phyloP scores from a whole-genome alignment of 2,888 invertebrate species.

The Julus scandinavius region DNA sequence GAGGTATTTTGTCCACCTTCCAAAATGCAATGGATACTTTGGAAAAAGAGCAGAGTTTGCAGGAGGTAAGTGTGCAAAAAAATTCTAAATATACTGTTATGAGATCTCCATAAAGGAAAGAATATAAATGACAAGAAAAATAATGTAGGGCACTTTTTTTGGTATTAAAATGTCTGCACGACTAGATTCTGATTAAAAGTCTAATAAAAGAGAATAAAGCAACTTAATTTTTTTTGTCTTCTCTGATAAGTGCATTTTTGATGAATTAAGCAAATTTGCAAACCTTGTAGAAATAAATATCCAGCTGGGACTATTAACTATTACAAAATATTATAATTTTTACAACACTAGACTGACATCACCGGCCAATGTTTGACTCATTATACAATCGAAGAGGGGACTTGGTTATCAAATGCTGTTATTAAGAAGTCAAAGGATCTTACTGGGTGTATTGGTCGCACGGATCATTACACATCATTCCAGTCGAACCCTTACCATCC shows the following conservation, averaged over 20 bases:
- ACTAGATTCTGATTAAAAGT: too few species aligned
- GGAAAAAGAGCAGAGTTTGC: constrained; percentile 78
- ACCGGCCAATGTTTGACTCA: constrained; percentile 64
- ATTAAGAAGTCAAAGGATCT: constrained; percentile 63
- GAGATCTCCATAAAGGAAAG: not conserved
- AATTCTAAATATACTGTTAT: not conserved
- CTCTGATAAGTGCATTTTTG: not conserved
- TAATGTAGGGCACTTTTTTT: too few species aligned
- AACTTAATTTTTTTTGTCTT: too few species aligned
- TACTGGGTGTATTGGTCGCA: constrained; percentile 63
- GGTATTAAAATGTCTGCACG: not conserved
- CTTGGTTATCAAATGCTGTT: constrained; percentile 61
- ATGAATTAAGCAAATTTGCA: not conserved
- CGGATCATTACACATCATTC: constrained; percentile 60
- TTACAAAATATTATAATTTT: too few species aligned
- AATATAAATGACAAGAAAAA: too few species aligned
- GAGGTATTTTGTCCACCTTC: constrained; percentile 84
- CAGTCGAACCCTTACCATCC: constrained; percentile 48
- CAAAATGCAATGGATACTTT: constrained; percentile 91
- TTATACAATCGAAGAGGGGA: constrained; percentile 61
- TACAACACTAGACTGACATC: constrained; percentile 63
- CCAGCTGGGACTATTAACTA: too few species aligned
- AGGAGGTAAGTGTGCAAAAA: constrained; percentile 71
- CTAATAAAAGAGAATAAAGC: too few species aligned
- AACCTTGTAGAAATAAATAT: too few species aligned